phyloP scores from a whole-genome alignment of 2,113 vertebrate species.

The Tinamus guttatus region DNA sequence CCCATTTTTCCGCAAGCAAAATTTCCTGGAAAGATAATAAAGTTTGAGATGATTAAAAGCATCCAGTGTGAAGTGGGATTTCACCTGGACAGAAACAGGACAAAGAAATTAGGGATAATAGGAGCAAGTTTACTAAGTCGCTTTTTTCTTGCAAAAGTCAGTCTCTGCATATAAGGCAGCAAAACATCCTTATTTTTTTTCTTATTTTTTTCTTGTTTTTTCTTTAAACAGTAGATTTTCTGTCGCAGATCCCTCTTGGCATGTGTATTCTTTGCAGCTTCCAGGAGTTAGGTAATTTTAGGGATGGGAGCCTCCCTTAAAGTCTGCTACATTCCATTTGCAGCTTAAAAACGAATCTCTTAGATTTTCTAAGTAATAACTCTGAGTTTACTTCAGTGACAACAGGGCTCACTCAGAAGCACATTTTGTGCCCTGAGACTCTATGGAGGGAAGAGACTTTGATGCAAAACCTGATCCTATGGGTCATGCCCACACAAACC shows the following conservation, averaged over 20 bases:
- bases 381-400: background rate
- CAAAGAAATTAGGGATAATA: background rate
- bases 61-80: background rate
- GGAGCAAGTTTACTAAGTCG: background rate
- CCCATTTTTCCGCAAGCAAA: conserved; percentile 97
- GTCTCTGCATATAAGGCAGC: background rate
- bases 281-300: background rate
- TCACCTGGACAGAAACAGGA: background rate
- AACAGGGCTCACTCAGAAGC: background rate
- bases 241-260: background rate
- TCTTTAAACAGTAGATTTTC: background rate
- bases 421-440: too few species aligned
- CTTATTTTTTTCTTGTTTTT: too few species aligned
- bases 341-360: background rate
- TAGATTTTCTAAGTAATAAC: background rate
- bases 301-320: background rate
- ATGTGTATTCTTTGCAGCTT: background rate
- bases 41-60: background rate
- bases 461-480: too few species aligned
- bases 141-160: background rate
- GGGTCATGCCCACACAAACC: background rate
- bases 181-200: background rate
- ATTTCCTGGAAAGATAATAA: conserved; percentile 84
- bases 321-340: background rate
- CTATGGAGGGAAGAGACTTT: too few species aligned